These are phyloP conservation scores for Chitala chitala DNA, from an alignment of 2,113 vertebrate species.

Conservation along the genomic window DNA sequence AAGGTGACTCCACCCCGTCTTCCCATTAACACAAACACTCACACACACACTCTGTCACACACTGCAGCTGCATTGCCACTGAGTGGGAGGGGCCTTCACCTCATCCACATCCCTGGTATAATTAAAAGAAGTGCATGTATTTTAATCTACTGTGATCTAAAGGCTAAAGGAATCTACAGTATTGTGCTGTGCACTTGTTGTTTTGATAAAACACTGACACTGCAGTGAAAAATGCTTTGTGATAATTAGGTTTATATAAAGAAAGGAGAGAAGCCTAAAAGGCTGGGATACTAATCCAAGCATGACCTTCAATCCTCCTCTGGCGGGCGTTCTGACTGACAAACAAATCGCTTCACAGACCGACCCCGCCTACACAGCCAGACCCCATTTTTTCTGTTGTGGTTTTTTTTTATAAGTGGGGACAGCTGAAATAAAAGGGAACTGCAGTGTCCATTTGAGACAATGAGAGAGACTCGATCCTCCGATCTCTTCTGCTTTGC, in stretches of 20 bases:
- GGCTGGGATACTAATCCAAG: neutral
- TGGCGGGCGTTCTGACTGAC: neutral
- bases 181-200: neutral
- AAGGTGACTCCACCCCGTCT: neutral
- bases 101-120: neutral
- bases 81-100: neutral
- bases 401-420: too few species aligned
- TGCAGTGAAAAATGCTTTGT: neutral
- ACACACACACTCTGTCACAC: neutral
- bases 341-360: neutral
- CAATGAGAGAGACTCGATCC: neutral
- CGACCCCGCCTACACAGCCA: neutral
- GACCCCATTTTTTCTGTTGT: neutral
- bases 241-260: neutral
- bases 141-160: constrained; percentile 1
- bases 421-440: too few species aligned
- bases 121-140: neutral
- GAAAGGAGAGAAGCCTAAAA: neutral
- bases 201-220: neutral
- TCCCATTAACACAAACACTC: too few species aligned
- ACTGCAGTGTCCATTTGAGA: neutral
- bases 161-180: neutral
- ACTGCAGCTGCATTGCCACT: neutral
- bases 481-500: neutral
- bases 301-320: constrained; percentile 8